phyloP scores from a whole-genome alignment of 1,140 invertebrate species.

The Ceratitis capitata region DNA sequence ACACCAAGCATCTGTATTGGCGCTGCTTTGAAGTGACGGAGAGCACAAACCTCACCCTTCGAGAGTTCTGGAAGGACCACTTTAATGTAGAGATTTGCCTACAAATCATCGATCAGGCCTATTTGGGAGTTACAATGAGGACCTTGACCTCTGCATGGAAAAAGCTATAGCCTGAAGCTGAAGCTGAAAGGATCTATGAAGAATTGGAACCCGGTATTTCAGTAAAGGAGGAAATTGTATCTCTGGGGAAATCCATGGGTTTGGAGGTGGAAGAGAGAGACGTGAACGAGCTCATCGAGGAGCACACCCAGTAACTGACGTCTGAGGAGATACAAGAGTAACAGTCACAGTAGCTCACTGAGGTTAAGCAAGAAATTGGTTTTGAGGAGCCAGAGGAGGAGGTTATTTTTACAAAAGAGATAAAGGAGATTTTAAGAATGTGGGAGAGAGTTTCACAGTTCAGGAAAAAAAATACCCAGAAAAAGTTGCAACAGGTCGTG shows the following conservation, averaged over 20 bases:
- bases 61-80: constrained; percentile 33
- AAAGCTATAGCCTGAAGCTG: neutral
- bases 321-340: no score
- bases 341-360: no score
- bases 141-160: neutral
- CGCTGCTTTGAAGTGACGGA: neutral
- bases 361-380: no score
- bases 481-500: neutral
- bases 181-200: neutral
- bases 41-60: neutral
- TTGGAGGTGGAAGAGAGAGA: neutral
- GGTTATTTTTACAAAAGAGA: neutral
- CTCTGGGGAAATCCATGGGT: constrained; percentile 1
- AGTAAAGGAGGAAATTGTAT: neutral
- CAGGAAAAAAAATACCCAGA: neutral
- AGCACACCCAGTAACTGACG: neutral
- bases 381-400: no score
- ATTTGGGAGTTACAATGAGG: neutral
- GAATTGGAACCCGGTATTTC: neutral
- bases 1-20: neutral
- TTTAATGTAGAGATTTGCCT: neutral
- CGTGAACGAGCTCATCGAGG: neutral
- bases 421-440: constrained; percentile 12
- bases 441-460: constrained; percentile 6
- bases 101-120: neutral